Percentiles rank a stretch among this genome's conserved stretches.
Evolutionary conservation across 2,888 invertebrate genomes (phyloP).

Genomic region (Gasteruption jaculator): DNA sequence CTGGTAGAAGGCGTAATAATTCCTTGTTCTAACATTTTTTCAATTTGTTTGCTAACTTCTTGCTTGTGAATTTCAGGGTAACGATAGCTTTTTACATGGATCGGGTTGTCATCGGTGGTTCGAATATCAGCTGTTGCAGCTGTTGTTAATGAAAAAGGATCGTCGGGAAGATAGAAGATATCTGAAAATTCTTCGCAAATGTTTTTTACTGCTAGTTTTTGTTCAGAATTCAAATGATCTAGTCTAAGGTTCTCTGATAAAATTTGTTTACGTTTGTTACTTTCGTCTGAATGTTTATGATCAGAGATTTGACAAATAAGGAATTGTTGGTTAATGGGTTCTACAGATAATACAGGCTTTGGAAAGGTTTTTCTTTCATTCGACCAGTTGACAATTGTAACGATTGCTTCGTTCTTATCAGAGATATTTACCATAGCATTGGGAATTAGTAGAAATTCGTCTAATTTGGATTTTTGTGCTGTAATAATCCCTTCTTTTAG

Average conservation of each 20-base stretch:
- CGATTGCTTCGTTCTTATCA: conserved; percentile 9
- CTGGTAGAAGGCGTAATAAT: not conserved
- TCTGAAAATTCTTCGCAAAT: conserved; percentile 16
- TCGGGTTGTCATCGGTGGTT: not conserved
- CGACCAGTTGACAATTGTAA: conserved; percentile 9
- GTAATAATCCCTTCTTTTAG: conserved; percentile 7
- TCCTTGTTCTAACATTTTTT: not conserved
- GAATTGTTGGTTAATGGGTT: not conserved
- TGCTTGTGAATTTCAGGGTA: not conserved
- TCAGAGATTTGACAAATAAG: not conserved
- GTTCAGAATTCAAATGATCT: conserved; percentile 15
- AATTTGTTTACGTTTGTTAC: conserved; percentile 17
- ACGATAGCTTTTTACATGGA: conserved; percentile 2
- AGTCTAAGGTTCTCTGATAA: too few species aligned
- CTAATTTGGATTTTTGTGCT: not conserved
- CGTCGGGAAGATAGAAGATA: conserved; percentile 14
- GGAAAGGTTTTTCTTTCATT: not conserved
- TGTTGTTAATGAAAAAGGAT: conserved; percentile 27
- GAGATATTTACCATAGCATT: conserved; percentile 11
- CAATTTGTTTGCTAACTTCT: not conserved
- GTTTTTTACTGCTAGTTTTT: conserved; percentile 10
- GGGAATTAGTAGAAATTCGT: conserved; percentile 5
- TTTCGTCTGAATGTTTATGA: not conserved
- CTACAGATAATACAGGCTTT: conserved; percentile 1
- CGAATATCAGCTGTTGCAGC: conserved; percentile 29